phyloP scores from a whole-genome alignment of 2,113 vertebrate species.

The Scytalopus superciliaris region DNA sequence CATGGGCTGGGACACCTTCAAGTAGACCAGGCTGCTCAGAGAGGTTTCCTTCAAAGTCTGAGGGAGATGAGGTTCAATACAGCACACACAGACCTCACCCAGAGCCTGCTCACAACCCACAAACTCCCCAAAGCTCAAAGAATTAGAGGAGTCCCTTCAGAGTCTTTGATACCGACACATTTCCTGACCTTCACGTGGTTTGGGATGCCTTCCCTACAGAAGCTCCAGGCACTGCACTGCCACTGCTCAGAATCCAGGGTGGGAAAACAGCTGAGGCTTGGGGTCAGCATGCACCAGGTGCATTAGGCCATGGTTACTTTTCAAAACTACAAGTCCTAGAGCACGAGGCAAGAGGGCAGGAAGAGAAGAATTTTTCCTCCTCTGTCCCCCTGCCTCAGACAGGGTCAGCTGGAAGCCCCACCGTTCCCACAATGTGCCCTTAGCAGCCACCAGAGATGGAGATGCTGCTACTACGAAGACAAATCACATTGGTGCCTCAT shows the following conservation, averaged over 20 bases:
- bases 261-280: background rate
- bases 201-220: background rate
- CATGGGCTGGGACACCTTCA: background rate
- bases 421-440: background rate
- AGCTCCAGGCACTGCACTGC: background rate
- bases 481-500: background rate
- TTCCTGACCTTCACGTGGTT: background rate
- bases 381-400: background rate
- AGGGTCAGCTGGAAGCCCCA: background rate
- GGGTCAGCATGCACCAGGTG: too few species aligned
- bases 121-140: background rate
- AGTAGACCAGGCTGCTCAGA: background rate
- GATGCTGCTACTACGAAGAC: background rate
- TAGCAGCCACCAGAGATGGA: background rate
- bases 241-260: background rate
- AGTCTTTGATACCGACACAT: background rate
- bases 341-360: background rate
- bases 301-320: background rate
- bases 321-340: background rate
- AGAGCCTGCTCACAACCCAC: background rate
- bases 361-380: background rate
- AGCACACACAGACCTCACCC: background rate
- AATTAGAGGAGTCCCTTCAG: background rate
- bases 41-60: background rate
- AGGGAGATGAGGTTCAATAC: background rate